Percentiles rank a stretch among this genome's conserved stretches.
These are phyloP conservation scores for Dipodomys ordii DNA, from an alignment of 2,113 vertebrate species.

Conservation along the genomic window DNA sequence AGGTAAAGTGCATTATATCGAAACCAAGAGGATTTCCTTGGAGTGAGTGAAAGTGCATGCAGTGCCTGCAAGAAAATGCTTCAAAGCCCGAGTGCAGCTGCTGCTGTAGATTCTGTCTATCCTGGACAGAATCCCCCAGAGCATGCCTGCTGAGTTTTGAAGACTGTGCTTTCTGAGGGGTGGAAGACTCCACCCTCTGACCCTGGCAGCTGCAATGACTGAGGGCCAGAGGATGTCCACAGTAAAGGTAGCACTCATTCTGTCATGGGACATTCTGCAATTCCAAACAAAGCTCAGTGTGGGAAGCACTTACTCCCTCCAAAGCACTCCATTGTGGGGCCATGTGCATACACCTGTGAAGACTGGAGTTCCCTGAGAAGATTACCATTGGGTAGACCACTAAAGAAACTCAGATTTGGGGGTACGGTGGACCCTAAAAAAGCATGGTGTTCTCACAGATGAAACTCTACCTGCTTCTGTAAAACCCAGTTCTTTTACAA, in stretches of 20 bases:
- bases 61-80: neutral
- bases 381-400: too few species aligned
- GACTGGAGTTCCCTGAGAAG: neutral
- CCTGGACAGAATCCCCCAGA: neutral
- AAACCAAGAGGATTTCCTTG: neutral
- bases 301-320: neutral
- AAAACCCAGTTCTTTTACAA: neutral
- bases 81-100: neutral
- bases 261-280: neutral
- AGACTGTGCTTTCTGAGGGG: neutral
- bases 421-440: accelerated
- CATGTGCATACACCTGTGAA: neutral
- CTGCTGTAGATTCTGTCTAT: neutral
- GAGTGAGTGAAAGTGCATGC: neutral
- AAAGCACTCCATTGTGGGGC: neutral
- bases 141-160: neutral
- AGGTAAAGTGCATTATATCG: neutral
- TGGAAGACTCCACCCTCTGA: too few species aligned
- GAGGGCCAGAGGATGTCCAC: neutral
- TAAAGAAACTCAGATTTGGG: neutral
- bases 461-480: accelerated
- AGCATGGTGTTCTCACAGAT: neutral
- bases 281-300: neutral
- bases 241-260: neutral
- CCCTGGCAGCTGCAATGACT: neutral